These are phyloP conservation scores for Tyto alba DNA, from an alignment of 2,113 vertebrate genomes.

Conservation along the genomic window DNA sequence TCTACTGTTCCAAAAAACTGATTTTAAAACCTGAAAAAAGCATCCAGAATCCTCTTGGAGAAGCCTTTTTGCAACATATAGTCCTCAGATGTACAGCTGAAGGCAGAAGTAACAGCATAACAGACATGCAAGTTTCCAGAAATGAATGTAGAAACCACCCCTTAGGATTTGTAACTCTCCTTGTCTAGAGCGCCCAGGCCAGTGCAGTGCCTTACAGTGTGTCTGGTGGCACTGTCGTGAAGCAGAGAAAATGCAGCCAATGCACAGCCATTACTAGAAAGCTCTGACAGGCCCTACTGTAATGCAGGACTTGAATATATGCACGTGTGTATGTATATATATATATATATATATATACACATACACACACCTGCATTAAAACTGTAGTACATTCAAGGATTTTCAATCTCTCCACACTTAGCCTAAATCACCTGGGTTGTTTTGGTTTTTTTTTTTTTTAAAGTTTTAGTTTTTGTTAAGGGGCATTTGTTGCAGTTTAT, in stretches of 20 bases:
- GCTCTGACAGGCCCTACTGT: background rate
- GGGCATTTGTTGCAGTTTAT: background rate
- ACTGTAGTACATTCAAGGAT: background rate
- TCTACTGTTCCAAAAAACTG: background rate
- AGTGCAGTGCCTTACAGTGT: background rate
- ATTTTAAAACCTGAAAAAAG: background rate
- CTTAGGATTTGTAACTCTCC: background rate
- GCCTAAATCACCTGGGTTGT: too few relatives aligned
- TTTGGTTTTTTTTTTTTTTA: background rate
- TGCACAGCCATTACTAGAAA: rapidly evolving
- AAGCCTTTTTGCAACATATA: background rate
- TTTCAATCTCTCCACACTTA: background rate
- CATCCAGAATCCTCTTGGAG: background rate
- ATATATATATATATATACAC: too few relatives aligned
- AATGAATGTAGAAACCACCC: background rate
- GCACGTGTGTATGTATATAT: rapidly evolving
- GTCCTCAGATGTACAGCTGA: background rate
- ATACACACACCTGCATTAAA: background rate
- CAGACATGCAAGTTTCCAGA: background rate
- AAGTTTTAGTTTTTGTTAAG: background rate
- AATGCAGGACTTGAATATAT: background rate
- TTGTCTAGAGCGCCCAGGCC: background rate
- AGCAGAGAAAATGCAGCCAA: background rate
- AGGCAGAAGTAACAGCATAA: background rate
- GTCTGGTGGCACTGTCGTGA: background rate